Conservation (phyloP, 2,888 invertebrate genomes). For the Tinea semifulvella region DNA sequence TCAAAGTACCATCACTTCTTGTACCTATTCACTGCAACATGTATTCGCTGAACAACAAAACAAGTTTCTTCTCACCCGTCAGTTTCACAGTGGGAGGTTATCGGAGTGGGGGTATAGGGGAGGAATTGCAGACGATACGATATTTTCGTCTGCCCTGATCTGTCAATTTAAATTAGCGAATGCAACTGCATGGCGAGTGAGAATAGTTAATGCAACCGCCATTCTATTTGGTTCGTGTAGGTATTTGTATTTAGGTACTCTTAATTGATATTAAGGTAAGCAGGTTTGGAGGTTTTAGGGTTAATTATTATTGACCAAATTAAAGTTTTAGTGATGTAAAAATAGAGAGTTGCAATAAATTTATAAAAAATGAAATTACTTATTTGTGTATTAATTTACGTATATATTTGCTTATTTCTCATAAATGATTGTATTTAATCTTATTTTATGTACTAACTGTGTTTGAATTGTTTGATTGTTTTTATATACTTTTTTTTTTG, state of each 20-base stretch:
- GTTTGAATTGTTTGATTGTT: too few species aligned
- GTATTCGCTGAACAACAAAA: constrained; percentile 1
- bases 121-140: constrained; percentile 35
- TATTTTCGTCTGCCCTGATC: constrained; percentile 62
- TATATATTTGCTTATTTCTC: too few species aligned
- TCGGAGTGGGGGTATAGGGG: not conserved
- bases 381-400: too few species aligned
- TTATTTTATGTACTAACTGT: too few species aligned
- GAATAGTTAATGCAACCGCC: constrained; percentile 11
- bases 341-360: too few species aligned
- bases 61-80: not conserved
- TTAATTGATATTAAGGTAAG: constrained; percentile 1
- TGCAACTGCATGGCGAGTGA: constrained; percentile 28
- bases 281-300: constrained; percentile 4
- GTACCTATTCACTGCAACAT: not conserved
- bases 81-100: not conserved
- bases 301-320: too few species aligned
- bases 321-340: too few species aligned
- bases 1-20: too few species aligned
- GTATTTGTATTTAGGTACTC: not conserved
- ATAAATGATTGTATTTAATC: too few species aligned
- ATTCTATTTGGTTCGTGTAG: not conserved
- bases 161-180: constrained; percentile 61
- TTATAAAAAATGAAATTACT: too few species aligned
- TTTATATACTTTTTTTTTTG: too few species aligned